These are phyloP conservation scores for Neosilurus hyrtlii DNA, from an alignment of 2,797 vertebrate genomes.

Conservation along the genomic window DNA sequence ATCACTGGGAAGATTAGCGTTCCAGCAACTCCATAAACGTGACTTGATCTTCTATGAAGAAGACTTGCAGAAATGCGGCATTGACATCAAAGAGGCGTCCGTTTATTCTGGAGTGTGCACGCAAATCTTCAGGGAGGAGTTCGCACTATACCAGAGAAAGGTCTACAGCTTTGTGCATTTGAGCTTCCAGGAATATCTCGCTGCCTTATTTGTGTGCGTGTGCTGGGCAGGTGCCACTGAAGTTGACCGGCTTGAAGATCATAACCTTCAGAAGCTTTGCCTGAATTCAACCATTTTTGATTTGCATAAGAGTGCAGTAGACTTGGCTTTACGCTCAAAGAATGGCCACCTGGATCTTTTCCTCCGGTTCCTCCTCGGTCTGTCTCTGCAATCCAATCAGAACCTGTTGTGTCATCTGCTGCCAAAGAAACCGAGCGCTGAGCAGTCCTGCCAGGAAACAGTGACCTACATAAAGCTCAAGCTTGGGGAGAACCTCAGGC, in stretches of 20 bases:
- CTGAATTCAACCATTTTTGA: slow-evolving; percentile 37
- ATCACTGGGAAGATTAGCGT: slow-evolving; percentile 47
- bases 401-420: slow-evolving; percentile 12
- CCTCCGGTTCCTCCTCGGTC: slow-evolving; percentile 37
- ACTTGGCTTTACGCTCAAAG: slow-evolving; percentile 12
- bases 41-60: slow-evolving; percentile 51
- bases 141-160: slow-evolving; percentile 32
- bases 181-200: slow-evolving; percentile 50
- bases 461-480: neutral
- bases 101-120: slow-evolving; percentile 55
- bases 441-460: neutral
- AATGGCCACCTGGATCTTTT: slow-evolving; percentile 36
- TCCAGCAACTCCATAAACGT: slow-evolving; percentile 44
- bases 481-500: slow-evolving; percentile 20
- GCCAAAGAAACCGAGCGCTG: neutral
- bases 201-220: slow-evolving; percentile 51
- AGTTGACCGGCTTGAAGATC: neutral
- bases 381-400: slow-evolving; percentile 37
- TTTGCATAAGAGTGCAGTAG: slow-evolving; percentile 44
- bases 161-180: slow-evolving; percentile 54
- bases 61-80: slow-evolving; percentile 47
- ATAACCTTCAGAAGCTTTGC: slow-evolving; percentile 21
- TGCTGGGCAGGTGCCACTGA: slow-evolving; percentile 20
- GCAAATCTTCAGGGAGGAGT: slow-evolving; percentile 51
- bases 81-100: slow-evolving; percentile 47